These are phyloP conservation scores for Malurus melanocephalus DNA, from an alignment of 2,113 vertebrate genomes.

Conservation along the genomic window DNA sequence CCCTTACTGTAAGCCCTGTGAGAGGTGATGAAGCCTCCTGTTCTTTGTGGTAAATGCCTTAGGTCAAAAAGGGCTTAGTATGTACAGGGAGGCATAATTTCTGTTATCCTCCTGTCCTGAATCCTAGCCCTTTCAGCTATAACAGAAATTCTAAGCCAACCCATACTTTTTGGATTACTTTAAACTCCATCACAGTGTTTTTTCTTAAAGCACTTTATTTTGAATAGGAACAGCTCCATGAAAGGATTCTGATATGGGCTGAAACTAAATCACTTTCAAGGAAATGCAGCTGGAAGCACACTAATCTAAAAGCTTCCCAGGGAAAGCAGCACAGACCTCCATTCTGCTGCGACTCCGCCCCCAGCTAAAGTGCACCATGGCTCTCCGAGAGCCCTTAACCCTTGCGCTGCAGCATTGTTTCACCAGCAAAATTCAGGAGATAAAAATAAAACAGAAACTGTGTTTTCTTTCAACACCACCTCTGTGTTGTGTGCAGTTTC, in stretches of 20 bases:
- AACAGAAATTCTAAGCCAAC: conserved; percentile 29
- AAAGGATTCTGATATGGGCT: conserved; percentile 33
- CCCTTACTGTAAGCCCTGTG: neutral
- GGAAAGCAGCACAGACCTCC: neutral
- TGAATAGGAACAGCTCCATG: conserved; percentile 26
- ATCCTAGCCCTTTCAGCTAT: neutral
- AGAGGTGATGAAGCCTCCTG: neutral
- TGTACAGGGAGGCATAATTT: conserved; percentile 11
- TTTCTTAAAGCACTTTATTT: conserved; percentile 47
- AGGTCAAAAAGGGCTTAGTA: conserved; percentile 30
- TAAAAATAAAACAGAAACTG: neutral
- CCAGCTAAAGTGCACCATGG: neutral
- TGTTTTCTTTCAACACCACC: neutral
- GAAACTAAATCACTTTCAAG: conserved; percentile 61
- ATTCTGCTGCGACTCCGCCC: neutral
- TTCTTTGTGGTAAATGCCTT: conserved; percentile 3
- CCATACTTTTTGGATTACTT: conserved; percentile 47
- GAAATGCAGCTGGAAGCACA: conserved; percentile 51
- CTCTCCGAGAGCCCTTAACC: conserved; percentile 50
- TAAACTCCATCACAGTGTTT: neutral
- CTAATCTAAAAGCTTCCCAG: conserved; percentile 39
- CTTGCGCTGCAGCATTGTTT: neutral
- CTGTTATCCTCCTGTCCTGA: neutral
- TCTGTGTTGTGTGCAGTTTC: neutral
- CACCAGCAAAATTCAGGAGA: neutral